Conservation (phyloP, 2,888 invertebrate species). For the Hanleya hanleyi region DNA sequence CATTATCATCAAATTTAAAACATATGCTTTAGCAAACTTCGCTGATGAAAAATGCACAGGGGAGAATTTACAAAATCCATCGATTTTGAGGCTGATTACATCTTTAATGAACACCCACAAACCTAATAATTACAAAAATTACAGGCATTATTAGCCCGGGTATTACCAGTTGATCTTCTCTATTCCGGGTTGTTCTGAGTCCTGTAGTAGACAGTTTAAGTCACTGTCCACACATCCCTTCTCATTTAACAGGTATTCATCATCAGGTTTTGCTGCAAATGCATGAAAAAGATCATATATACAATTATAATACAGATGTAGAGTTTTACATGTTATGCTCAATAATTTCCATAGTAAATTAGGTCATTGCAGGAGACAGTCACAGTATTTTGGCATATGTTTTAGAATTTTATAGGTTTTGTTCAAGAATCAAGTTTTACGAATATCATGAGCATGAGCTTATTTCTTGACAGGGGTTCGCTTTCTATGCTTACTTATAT, state of each 20-base stretch:
- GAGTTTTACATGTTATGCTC: not conserved
- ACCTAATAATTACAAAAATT: not conserved
- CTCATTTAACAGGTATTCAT: not conserved
- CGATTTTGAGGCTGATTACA: too few species aligned
- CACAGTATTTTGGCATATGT: too few species aligned
- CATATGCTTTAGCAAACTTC: too few species aligned
- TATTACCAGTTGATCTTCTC: not conserved
- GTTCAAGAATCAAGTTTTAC: too few species aligned
- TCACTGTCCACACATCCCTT: not conserved
- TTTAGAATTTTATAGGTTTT: too few species aligned
- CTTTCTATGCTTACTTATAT: too few species aligned
- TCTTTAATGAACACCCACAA: not conserved
- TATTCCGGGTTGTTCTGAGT: not conserved
- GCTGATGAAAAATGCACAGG: too few species aligned
- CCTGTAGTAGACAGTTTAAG: not conserved
- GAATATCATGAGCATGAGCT: too few species aligned
- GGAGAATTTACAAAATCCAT: too few species aligned
- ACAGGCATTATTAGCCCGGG: not conserved
- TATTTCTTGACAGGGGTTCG: too few species aligned
- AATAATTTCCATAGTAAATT: not conserved
- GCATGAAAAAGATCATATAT: not conserved
- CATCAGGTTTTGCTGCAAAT: conserved; percentile 1
- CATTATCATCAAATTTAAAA: too few species aligned
- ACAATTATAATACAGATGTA: not conserved
- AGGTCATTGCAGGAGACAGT: too few species aligned